Base-by-base conservation (phyloP, 2,888 invertebrate species). In the Conomelus anceps region DNA sequence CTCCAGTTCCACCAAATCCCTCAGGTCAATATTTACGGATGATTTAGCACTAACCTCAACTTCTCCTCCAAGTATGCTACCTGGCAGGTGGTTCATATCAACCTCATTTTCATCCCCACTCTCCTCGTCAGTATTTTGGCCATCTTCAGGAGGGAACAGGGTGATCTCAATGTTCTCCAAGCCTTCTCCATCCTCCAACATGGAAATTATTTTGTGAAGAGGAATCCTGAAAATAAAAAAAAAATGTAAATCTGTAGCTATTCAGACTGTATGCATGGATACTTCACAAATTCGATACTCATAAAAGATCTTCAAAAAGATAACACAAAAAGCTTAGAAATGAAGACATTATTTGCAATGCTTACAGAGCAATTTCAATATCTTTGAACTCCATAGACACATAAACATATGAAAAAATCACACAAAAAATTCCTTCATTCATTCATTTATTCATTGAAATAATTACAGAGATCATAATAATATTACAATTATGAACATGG, bases 141-240 rank as follows among this genome's bases (percentile, higher is more conserved):
- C 89, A 22, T 90, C 90, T 24, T 87, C 85, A 63, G 90, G 90
- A 22, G 90, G 89, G 41, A 90, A 90, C 23, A 90, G 23, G 87
- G 89, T 90, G 22, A 89, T 90, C 20, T 90, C 89, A 22, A 90
- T 23, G 23, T 26, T 95, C 88, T 94, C 93, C 91, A 94, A 34
- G 34, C 17, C 34, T 34, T 34, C 34, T 34, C 34, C 34, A 34
- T 34, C 17, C 34, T 34, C 34, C 34, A 9, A 34, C 34, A 34
- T 34, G 13, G 34, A 34, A 13, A 34, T 34, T 34, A 34, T 17
- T 17, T 34, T 17, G 17, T 34, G 34, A 34, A 34, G 34, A 34
- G 34, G 34, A 9, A 34, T 34, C 34, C 34, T 34, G 34, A 1
- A 34, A 34, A 34, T 34, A 34, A 34, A 26, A 11, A 34, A 34